Percentiles rank a stretch among this genome's conserved stretches.
Conservation (phyloP, 2,113 vertebrate species). For the Vicugna pacos region DNA sequence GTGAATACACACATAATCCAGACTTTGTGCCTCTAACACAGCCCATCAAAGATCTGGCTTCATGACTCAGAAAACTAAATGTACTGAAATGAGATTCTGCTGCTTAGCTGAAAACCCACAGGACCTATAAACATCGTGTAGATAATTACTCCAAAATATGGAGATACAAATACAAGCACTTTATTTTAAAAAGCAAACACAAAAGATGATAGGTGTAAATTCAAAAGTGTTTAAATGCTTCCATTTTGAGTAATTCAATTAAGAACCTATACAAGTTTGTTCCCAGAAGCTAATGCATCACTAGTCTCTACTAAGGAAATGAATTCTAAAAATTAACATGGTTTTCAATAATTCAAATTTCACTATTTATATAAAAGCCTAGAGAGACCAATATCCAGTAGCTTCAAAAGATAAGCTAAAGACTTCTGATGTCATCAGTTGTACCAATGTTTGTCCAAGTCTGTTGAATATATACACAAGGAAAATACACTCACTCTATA, state of each 20-base stretch:
- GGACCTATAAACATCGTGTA: conserved; percentile 83
- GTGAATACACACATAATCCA: conserved; percentile 32
- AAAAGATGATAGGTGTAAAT: conserved; percentile 81
- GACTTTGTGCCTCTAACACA: conserved; percentile 68
- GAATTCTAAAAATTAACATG: conserved; percentile 80
- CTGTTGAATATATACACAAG: conserved; percentile 84
- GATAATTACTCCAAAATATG: conserved; percentile 85
- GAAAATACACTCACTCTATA: conserved; percentile 85
- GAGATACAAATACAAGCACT: conserved; percentile 86
- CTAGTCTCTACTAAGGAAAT: conserved; percentile 82
- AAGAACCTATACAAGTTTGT: conserved; percentile 82
- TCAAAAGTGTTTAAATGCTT: conserved; percentile 84
- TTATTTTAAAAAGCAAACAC: conserved; percentile 86
- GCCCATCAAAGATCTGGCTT: conserved; percentile 70
- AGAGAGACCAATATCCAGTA: conserved; percentile 79
- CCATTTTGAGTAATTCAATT: conserved; percentile 75
- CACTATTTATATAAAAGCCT: conserved; percentile 82
- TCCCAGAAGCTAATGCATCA: conserved; percentile 79
- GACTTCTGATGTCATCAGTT: conserved; percentile 74
- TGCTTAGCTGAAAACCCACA: conserved; percentile 87
- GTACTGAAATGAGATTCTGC: conserved; percentile 79
- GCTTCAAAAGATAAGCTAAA: conserved; percentile 84
- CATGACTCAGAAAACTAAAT: conserved; percentile 69
- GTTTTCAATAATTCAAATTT: conserved; percentile 82
- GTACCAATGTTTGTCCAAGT: conserved; percentile 71